These are phyloP conservation scores for Athalia circularis DNA, from an alignment of 2,888 invertebrate species.

Conservation along the genomic window DNA sequence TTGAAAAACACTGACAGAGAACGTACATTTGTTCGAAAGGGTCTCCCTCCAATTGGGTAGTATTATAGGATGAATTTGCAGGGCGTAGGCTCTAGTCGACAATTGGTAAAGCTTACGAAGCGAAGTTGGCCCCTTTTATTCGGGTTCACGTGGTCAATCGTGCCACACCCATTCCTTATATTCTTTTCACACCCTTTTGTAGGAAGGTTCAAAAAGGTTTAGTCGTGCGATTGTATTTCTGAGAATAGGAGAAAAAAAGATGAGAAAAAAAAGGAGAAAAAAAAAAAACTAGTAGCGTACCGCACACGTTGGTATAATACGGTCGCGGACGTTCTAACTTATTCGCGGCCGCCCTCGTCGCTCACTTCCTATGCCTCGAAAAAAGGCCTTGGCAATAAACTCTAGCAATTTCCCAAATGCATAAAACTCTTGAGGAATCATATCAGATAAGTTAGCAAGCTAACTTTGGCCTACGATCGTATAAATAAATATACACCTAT, in stretches of 20 bases:
- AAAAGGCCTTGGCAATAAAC: not conserved
- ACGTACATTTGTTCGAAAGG: no score
- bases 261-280: not conserved
- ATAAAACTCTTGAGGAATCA: slow-evolving; percentile 18
- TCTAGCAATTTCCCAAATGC: slow-evolving; percentile 37
- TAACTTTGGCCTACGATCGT: not conserved
- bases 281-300: not conserved
- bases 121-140: slow-evolving; percentile 3
- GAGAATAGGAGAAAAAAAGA: not conserved
- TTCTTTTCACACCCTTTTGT: slow-evolving; percentile 16
- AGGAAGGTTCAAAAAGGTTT: slow-evolving; percentile 15
- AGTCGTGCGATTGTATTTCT: slow-evolving; percentile 27
- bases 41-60: not conserved
- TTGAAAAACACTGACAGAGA: slow-evolving; percentile 10
- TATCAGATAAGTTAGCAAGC: not conserved
- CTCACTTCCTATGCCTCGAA: no score
- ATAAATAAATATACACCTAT: not conserved
- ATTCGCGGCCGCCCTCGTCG: not conserved
- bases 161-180: slow-evolving; percentile 15
- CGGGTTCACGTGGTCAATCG: slow-evolving; percentile 25
- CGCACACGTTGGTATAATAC: not conserved
- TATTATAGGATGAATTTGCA: not conserved
- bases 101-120: slow-evolving; percentile 29
- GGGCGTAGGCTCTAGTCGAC: not conserved
- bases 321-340: not conserved